Conservation (phyloP, 1,140 invertebrate genomes). For the Hyphantria cunea region DNA sequence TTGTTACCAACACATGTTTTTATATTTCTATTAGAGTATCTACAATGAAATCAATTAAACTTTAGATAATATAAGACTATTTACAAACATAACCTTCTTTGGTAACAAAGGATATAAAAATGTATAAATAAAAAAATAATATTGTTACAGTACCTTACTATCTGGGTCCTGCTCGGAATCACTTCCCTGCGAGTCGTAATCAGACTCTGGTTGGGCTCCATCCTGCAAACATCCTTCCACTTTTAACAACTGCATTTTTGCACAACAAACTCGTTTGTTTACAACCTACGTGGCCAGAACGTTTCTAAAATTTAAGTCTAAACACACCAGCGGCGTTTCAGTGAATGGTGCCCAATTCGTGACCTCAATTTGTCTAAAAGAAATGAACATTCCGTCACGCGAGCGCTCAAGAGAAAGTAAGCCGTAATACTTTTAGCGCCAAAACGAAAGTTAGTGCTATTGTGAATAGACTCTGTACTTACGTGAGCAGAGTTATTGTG, state of each 20-base stretch:
- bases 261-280: constrained; percentile 31
- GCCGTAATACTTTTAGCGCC: constrained; percentile 63
- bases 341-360: constrained; percentile 65
- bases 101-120: no score
- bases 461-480: constrained; percentile 45
- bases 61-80: no score
- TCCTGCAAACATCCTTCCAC: constrained; percentile 73
- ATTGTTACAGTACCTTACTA: constrained; percentile 54
- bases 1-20: no score
- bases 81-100: no score
- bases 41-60: no score
- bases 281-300: constrained; percentile 48
- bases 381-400: constrained; percentile 78
- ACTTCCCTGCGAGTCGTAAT: constrained; percentile 69
- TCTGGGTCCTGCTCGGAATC: constrained; percentile 70
- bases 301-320: constrained; percentile 52
- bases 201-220: constrained; percentile 60
- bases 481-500: constrained; percentile 74
- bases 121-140: no score
- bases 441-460: constrained; percentile 67
- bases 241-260: constrained; percentile 69
- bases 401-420: constrained; percentile 74
- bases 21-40: no score
- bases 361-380: constrained; percentile 78
- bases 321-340: constrained; percentile 52